Percentiles rank a stretch among this genome's conserved stretches.
These are phyloP conservation scores for Actinemys pallida DNA, from an alignment of 2,113 vertebrate genomes.

Conservation along the genomic window DNA sequence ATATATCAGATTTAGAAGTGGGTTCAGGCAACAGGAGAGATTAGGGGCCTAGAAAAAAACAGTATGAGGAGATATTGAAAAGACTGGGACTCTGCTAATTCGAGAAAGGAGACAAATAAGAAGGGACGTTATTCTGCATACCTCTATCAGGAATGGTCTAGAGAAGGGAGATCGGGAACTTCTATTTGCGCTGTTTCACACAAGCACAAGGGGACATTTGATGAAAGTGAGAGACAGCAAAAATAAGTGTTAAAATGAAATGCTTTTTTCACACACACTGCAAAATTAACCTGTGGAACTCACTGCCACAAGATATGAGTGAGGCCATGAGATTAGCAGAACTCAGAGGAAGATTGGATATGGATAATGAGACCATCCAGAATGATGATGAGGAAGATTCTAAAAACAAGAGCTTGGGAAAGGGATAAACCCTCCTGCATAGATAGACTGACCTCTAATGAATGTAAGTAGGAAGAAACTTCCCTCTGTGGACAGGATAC, in stretches of 20 bases:
- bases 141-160: not conserved
- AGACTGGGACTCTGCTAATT: not conserved
- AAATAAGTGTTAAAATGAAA: not conserved
- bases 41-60: constrained; percentile 4
- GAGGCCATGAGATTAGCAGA: constrained; percentile 1
- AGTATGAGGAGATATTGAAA: constrained; percentile 13
- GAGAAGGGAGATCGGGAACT: constrained; percentile 26
- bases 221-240: not conserved
- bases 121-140: not conserved
- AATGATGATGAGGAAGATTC: not conserved
- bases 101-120: constrained; percentile 16
- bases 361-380: constrained; percentile 20
- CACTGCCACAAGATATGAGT: not conserved
- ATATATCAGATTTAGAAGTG: constrained; percentile 34
- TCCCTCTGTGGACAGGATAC: constrained; percentile 11
- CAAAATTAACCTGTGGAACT: not conserved
- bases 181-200: not conserved
- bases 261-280: not conserved
- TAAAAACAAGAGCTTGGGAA: constrained; percentile 35
- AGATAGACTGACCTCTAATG: constrained; percentile 43
- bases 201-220: not conserved
- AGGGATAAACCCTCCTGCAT: not conserved
- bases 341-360: not conserved
- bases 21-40: constrained; percentile 57
- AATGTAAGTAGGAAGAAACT: constrained; percentile 50